Conservation (phyloP, 2,888 invertebrate species). For the Brachypalpus laphriformis region DNA sequence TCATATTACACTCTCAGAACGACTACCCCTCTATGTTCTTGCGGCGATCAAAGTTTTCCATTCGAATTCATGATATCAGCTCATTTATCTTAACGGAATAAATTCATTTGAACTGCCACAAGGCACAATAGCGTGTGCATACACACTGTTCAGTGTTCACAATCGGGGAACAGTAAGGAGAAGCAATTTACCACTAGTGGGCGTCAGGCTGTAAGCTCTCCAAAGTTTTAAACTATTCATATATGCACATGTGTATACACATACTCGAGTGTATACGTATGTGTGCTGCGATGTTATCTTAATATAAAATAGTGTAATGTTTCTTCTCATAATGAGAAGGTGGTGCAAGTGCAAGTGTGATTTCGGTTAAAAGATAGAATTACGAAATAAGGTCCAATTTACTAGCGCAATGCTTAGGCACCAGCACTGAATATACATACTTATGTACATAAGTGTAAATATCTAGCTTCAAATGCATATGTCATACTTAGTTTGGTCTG, state of each 20-base stretch:
- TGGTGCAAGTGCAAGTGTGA: background rate
- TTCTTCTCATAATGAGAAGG: background rate
- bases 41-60: slow-evolving; percentile 66
- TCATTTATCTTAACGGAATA: slow-evolving; percentile 70
- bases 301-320: background rate
- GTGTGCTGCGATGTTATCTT: slow-evolving; percentile 8
- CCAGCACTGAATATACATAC: no score
- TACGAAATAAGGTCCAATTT: background rate
- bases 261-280: background rate
- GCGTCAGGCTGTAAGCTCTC: slow-evolving; percentile 67
- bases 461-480: no score
- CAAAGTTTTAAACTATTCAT: slow-evolving; percentile 45
- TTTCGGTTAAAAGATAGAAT: background rate
- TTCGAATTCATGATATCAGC: slow-evolving; percentile 72
- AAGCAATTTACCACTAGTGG: slow-evolving; percentile 56
- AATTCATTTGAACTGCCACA: slow-evolving; percentile 68
- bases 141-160: background rate
- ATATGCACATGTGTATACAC: background rate
- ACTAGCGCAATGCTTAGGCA: no score
- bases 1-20: slow-evolving; percentile 9
- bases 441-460: background rate
- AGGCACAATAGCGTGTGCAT: slow-evolving; percentile 56
- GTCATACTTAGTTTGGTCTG: no score
- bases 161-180: slow-evolving; percentile 5
- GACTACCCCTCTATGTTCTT: slow-evolving; percentile 14